Base-by-base conservation (phyloP, 2,113 vertebrate species). In the Psittacula cyanocephala region DNA sequence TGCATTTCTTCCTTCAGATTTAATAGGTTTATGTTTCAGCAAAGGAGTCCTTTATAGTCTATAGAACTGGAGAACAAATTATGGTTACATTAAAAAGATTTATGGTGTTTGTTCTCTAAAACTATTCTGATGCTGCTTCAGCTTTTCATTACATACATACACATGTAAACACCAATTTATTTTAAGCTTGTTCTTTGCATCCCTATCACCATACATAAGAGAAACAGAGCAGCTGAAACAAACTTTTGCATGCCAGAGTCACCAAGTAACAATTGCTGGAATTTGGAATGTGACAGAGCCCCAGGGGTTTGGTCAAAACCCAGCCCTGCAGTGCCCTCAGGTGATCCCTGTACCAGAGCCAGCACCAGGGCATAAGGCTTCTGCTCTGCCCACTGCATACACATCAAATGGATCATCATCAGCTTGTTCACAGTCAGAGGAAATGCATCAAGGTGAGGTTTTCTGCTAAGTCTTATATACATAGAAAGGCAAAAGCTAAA, bases 271-370 rank as follows among this genome's bases (percentile, higher is more conserved):
- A 35, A 4, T 18, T 13, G 11, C 12, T 8, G 31, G n/a, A 53
- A 60, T 19, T 0, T 41, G 22, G 49, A 68, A 39, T 0, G 3
- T 1, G 0, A 43, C 4, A 1, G 10, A 69, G 44, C 46, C 13
- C 1, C 20, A 9, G 18, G 22, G 39, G 4, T 47, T 9, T 55
- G 53, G 13, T 4, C 3, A 1, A 31, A 60, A 15, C 24, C 27
- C 27, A 8, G 37, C 28, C 15, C 31, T 3, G 11, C 1, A 1
- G 29, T 10, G 10, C 35, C 20, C 20, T 17, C 37, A 10, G 68
- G 27, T 6, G 13, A 3, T 10, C n/a, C 27, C 31, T 20, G 12
- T 6, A 1, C 10, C 5, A 2, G 37, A 23, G 47, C 46, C 23
- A 33, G 27, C 37, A 14, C 17, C 3, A 3, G 6, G 43, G 39